phyloP scores from a whole-genome alignment of 1,140 invertebrate species.

The Drosophila nasuta region DNA sequence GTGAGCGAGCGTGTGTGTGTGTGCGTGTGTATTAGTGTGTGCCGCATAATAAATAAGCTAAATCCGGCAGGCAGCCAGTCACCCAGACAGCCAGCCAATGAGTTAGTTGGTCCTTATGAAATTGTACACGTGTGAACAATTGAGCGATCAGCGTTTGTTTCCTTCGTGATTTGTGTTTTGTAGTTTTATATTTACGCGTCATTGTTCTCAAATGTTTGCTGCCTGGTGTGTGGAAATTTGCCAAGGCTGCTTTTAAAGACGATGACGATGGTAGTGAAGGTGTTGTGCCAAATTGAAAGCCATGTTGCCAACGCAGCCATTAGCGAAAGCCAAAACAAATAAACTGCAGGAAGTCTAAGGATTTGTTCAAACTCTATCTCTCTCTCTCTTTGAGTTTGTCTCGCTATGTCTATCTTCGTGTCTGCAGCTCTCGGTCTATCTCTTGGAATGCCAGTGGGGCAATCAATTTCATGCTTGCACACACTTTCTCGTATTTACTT shows the following conservation, averaged over 20 bases:
- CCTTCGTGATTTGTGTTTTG: constrained; percentile 30
- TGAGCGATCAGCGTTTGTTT: constrained; percentile 61
- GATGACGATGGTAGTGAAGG: constrained; percentile 7
- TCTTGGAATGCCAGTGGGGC: constrained; percentile 59
- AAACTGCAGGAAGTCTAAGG: constrained; percentile 35
- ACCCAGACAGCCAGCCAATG: neutral
- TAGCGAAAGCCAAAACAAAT: constrained; percentile 45
- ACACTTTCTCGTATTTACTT: constrained; percentile 19
- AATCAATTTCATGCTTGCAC: constrained; percentile 72
- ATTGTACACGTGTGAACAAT: constrained; percentile 56
- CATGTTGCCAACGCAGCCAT: constrained; percentile 25
- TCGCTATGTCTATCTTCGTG: neutral
- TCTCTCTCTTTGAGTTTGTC: neutral
- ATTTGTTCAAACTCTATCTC: neutral
- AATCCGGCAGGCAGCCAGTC: constrained; percentile 32
- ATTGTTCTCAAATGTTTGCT: constrained; percentile 24
- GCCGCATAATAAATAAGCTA: constrained; percentile 51
- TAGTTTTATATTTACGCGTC: constrained; percentile 32
- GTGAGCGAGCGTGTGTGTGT: constrained; percentile 1
- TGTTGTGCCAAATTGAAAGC: constrained; percentile 25
- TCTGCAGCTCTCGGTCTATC: neutral
- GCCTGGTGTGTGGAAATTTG: constrained; percentile 12
- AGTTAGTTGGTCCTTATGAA: constrained; percentile 40
- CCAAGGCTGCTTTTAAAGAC: constrained; percentile 1
- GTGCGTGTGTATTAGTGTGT: constrained; percentile 21